Evolutionary conservation across 2,797 vertebrate genomes (phyloP), one percentile per base, ranked within the genome.

Genomic region (Tenualosa thibaudeaui): DNA sequence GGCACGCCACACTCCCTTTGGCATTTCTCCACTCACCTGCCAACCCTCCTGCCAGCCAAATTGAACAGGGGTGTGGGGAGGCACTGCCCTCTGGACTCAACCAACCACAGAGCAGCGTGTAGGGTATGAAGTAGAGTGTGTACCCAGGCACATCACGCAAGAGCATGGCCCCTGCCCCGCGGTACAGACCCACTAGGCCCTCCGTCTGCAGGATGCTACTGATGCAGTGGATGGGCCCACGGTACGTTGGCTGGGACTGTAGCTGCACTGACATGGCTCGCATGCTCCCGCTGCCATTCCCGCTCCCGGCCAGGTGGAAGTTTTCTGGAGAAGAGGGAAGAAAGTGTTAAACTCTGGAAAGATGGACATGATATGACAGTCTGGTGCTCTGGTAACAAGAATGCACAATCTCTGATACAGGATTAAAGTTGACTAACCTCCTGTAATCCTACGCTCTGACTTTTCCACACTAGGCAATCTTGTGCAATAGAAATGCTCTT

Each of bases 81-180:
- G 93, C 54, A 0, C 82, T 88, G 87, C 89, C 65, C 0, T 97
- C 96, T 0, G 97, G 94, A 2, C 90, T 97, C 89, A 97, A 90
- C 95, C 97, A 95, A 86, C 94, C 88, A 60, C 95, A 97, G 89
- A 99, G 90, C 54, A 97, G 60, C 0, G 93, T 89, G 5, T 99
- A 99, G 0, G 98, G 98, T 87, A 98, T 93, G 89, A 99, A 99
- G 91, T 99, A 99, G 84, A 98, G 93, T 1, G 95, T 93, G 86
- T 99, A 99, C 0, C 98, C 98, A 0, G 98, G 98, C 22, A 99
- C 84, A 12, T 99, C 98, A 88, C 98, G 94, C 85, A 99, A 94
- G 40, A 99, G 83, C 98, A 98, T 99, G 90, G 98, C 97, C 0
- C 95, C 93, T 0, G 92, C 93, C 0, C 98, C 98, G 49, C 97